phyloP scores from a whole-genome alignment of 92 coral and sea anemone genomes.

The Ricordea florida region DNA sequence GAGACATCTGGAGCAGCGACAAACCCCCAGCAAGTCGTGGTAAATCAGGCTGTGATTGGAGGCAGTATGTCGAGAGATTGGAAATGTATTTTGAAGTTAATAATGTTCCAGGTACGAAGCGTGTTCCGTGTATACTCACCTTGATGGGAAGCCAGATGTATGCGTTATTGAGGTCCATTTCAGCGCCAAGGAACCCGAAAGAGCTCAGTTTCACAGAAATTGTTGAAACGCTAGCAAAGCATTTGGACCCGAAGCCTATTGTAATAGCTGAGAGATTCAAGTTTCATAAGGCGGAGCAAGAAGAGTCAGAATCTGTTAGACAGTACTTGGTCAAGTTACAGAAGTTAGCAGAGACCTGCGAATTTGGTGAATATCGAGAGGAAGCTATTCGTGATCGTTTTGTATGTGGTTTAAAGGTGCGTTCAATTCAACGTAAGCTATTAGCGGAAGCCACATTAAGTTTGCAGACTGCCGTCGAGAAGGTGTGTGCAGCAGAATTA shows the following conservation, averaged over 20 bases:
- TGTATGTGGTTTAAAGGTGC: conserved; percentile 45
- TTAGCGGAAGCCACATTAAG: conserved; percentile 35
- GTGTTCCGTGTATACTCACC: too few species aligned
- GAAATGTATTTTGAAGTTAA: too few species aligned
- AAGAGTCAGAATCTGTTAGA: conserved; percentile 21
- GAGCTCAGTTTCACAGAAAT: conserved; percentile 24
- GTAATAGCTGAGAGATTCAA: conserved; percentile 51
- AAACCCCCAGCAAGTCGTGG: too few species aligned
- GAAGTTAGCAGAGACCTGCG: conserved; percentile 33
- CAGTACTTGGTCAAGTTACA: conserved; percentile 50
- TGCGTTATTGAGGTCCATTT: conserved; percentile 32
- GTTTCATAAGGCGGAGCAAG: conserved; percentile 33
- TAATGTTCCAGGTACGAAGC: too few species aligned
- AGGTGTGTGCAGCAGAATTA: conserved; percentile 37
- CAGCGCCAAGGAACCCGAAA: too few species aligned
- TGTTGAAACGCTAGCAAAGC: neutral
- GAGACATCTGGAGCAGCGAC: too few species aligned
- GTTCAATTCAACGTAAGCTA: conserved; percentile 56
- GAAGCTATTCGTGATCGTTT: conserved; percentile 50
- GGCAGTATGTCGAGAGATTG: too few species aligned
- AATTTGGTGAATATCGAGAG: conserved; percentile 48
- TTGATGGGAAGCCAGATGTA: conserved; percentile 27
- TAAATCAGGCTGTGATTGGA: too few species aligned
- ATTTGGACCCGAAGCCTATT: conserved; percentile 48
- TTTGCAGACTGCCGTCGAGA: conserved; percentile 6